These are phyloP conservation scores for Oreohelix idahoensis DNA, from an alignment of 1,140 invertebrate genomes.

Conservation along the genomic window DNA sequence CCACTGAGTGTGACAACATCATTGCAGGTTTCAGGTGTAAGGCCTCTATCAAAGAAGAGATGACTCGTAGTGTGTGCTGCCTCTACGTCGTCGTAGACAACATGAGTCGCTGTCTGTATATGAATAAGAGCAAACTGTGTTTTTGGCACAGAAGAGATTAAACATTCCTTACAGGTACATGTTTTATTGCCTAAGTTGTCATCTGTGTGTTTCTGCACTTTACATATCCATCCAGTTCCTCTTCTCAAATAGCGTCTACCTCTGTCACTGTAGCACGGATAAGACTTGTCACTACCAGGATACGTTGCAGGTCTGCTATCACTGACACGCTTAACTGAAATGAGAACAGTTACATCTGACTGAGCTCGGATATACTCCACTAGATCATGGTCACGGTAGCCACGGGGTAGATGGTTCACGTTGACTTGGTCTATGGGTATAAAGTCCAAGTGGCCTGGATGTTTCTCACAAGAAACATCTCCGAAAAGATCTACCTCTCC, in stretches of 20 bases:
- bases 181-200: background rate
- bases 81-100: background rate
- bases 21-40: background rate
- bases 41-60: background rate
- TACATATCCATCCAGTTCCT: background rate
- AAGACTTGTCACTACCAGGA: background rate
- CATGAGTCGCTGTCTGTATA: background rate
- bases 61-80: background rate
- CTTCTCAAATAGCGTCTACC: background rate
- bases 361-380: too few species aligned
- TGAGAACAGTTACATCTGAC: background rate
- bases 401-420: too few species aligned
- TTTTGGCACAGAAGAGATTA: background rate
- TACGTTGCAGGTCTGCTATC: background rate
- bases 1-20: background rate
- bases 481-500: too few species aligned
- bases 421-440: too few species aligned
- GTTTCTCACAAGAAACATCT: too few species aligned
- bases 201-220: background rate
- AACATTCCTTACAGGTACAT: background rate
- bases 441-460: too few species aligned
- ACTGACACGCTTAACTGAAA: background rate
- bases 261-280: background rate
- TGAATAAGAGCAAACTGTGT: background rate
- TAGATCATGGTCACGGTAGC: too few species aligned